Percentiles rank a stretch among this genome's conserved stretches.
Conservation (phyloP, 2,888 invertebrate genomes). For the Cephus nigrinus region DNA sequence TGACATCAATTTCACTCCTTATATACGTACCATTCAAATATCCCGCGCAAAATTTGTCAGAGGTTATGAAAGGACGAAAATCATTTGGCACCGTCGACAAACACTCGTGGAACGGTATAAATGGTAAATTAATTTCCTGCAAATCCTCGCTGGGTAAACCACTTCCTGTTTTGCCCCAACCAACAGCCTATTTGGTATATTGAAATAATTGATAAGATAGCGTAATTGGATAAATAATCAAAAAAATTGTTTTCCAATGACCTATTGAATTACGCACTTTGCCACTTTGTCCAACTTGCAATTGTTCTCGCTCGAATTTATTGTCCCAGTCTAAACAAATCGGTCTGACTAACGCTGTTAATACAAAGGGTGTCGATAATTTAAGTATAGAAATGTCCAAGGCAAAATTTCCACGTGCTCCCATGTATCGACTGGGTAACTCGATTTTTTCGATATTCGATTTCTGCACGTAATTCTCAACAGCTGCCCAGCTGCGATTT, state of each 20-base stretch:
- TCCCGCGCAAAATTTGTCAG: slow-evolving; percentile 50
- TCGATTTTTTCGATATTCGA: slow-evolving; percentile 30
- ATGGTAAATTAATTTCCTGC: slow-evolving; percentile 41
- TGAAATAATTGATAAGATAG: not conserved
- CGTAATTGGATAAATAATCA: not conserved
- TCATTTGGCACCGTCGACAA: slow-evolving; percentile 34
- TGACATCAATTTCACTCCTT: not conserved
- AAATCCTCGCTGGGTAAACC: slow-evolving; percentile 35
- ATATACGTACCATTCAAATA: slow-evolving; percentile 37
- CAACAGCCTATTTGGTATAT: slow-evolving; percentile 33
- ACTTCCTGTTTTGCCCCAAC: slow-evolving; percentile 44
- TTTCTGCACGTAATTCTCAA: slow-evolving; percentile 38
- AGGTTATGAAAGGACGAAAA: slow-evolving; percentile 43
- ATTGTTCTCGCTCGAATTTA: slow-evolving; percentile 29
- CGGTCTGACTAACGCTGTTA: slow-evolving; percentile 36
- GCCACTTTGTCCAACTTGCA: slow-evolving; percentile 31
- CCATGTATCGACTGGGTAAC: slow-evolving; percentile 35
- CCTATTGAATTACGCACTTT: slow-evolving; percentile 26
- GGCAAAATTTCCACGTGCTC: slow-evolving; percentile 39
- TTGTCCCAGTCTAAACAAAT: slow-evolving; percentile 45
- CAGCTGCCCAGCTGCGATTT: slow-evolving; percentile 39
- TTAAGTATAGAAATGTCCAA: slow-evolving; percentile 42
- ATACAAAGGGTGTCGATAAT: slow-evolving; percentile 32
- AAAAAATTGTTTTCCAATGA: not conserved
- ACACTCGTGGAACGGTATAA: slow-evolving; percentile 41